Percentiles rank a stretch among this genome's conserved stretches.
Evolutionary conservation across 1,140 invertebrate species (phyloP).

Genomic region (Zophobas atratus): DNA sequence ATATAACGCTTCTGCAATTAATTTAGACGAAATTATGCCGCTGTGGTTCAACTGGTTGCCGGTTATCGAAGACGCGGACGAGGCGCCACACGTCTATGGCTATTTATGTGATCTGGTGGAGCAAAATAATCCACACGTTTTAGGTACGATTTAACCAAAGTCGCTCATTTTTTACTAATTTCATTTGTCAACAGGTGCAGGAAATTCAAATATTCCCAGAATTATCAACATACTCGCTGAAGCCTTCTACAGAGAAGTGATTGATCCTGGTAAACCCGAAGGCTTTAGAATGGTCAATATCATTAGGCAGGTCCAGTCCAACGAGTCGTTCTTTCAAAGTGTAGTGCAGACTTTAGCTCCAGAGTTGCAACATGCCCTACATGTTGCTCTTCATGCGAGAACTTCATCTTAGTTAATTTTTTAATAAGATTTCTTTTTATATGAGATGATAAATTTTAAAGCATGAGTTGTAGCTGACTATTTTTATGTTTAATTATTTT

Average conservation of each 20-base stretch:
- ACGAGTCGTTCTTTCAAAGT: constrained; percentile 87
- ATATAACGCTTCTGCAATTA: constrained; percentile 87
- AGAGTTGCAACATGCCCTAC: constrained; percentile 87
- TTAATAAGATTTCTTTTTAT: constrained; percentile 21
- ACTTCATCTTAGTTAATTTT: constrained; percentile 49
- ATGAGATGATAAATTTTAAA: constrained; percentile 35
- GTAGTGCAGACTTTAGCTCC: constrained; percentile 82
- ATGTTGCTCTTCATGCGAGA: constrained; percentile 73
- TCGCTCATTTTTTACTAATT: constrained; percentile 26
- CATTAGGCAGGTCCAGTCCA: constrained; percentile 85
- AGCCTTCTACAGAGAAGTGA: constrained; percentile 86
- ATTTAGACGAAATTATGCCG: constrained; percentile 90
- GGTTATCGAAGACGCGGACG: constrained; percentile 95
- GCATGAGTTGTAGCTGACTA: constrained; percentile 29
- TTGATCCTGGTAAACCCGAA: constrained; percentile 78
- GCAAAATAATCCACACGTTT: constrained; percentile 87
- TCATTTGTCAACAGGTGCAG: constrained; percentile 69
- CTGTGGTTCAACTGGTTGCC: constrained; percentile 97
- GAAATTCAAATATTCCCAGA: constrained; percentile 91
- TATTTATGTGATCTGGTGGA: constrained; percentile 97
- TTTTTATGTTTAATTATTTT: constrained; percentile 33
- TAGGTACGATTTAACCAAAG: constrained; percentile 79
- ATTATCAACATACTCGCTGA: constrained; percentile 93
- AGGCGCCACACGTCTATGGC: constrained; percentile 94
- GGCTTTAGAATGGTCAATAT: constrained; percentile 81